Percentiles rank a stretch among this genome's conserved stretches.
phyloP scores from a whole-genome alignment of 2,113 vertebrate genomes.

The Anoplopoma fimbria region DNA sequence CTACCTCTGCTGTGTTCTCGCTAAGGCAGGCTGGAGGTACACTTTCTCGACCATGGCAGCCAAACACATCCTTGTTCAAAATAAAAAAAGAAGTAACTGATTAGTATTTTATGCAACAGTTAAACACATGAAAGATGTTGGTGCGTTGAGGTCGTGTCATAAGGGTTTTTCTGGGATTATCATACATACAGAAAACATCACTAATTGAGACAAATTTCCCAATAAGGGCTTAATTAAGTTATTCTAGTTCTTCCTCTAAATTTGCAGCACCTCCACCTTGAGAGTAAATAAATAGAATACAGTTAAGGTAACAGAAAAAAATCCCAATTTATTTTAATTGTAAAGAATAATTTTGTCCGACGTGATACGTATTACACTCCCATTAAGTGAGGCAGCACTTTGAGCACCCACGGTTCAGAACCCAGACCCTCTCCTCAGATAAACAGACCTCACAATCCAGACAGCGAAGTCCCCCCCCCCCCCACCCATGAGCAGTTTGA shows the following conservation, averaged over 20 bases:
- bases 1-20: constrained; percentile 12
- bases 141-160: background rate
- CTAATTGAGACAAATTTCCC: background rate
- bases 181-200: background rate
- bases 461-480: background rate
- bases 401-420: too few relatives aligned
- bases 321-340: background rate
- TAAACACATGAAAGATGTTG: background rate
- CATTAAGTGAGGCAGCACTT: too few relatives aligned
- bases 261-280: background rate
- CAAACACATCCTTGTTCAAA: background rate
- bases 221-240: background rate
- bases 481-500: background rate
- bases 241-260: background rate
- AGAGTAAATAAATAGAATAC: background rate
- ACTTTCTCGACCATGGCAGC: background rate
- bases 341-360: background rate
- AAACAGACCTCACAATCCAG: too few relatives aligned
- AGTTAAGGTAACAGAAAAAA: background rate
- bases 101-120: background rate
- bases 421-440: too few relatives aligned
- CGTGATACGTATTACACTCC: background rate
- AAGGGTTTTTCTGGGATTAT: background rate
- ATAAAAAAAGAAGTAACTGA: background rate
- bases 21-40: background rate